These are phyloP conservation scores for Zaprionus gabonicus DNA, from an alignment of 1,140 invertebrate species.

Conservation along the genomic window DNA sequence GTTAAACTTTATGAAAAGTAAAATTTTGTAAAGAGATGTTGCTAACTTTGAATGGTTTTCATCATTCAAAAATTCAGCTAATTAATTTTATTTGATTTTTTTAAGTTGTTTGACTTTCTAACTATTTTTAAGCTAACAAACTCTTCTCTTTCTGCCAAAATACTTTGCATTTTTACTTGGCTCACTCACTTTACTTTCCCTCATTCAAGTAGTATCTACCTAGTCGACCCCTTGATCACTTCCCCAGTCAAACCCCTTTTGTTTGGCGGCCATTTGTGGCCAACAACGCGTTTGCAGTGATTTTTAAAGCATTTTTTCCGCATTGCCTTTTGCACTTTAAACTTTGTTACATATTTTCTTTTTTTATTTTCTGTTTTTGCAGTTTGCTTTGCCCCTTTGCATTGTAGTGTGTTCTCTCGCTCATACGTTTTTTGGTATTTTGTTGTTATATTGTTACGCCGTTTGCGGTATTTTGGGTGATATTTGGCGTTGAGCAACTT, in stretches of 20 bases:
- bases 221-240: neutral
- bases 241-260: conserved; percentile 10
- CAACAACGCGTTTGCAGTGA: conserved; percentile 45
- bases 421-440: conserved; percentile 44
- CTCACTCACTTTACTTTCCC: too few species aligned
- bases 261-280: conserved; percentile 45
- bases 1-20: too few species aligned
- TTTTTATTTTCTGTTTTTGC: conserved; percentile 23
- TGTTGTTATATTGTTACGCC: conserved; percentile 58
- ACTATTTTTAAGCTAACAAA: neutral
- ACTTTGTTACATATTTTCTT: conserved; percentile 36
- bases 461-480: conserved; percentile 73
- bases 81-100: too few species aligned
- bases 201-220: neutral
- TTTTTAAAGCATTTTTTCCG: conserved; percentile 54
- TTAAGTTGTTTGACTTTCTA: too few species aligned
- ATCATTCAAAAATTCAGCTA: too few species aligned
- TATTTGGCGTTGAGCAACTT: conserved; percentile 70
- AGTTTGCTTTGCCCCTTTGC: conserved; percentile 10
- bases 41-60: neutral
- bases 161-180: too few species aligned
- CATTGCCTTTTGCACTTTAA: conserved; percentile 54
- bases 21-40: neutral
- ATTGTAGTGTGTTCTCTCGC: neutral
- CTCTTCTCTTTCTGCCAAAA: too few species aligned